Evolutionary conservation across 2,888 invertebrate genomes (phyloP), one percentile per base, ranked within the genome.

Genomic region (Gymnosoma rotundatum): DNA sequence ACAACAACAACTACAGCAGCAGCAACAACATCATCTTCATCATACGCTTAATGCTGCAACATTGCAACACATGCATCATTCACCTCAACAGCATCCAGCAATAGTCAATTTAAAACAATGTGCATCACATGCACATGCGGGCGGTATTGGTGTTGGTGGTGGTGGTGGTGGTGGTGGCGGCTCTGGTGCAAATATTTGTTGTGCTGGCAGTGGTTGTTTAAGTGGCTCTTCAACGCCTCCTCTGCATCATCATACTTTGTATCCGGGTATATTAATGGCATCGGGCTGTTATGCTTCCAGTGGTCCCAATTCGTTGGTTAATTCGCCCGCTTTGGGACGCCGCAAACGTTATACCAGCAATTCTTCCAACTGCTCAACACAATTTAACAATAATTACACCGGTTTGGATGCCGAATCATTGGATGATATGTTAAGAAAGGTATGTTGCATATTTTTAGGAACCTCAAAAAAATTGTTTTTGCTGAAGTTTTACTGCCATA

Each of bases 341-440:
- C 94, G 94, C 91, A 95, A 95, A 83, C 91, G 92, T 91, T 94
- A 94, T 93, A 94, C 94, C 72, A 92, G 92, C 88, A 91, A 93
- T 92, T 93, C 93, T 90, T 94, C 93, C 91, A 94, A 93, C 87
- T 94, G 93, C 91, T 94, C 94, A 88, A 94, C 93, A 92, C 94
- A 94, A 91, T 94, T 94, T 93, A 93, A 94, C 88, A 94, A 94
- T 91, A 94, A 94, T 91, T 93, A 93, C 89, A 93, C 93, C 88
- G 93, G 93, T 89, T 92, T 93, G 92, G 95, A 95, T 92, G 95
- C 95, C 94, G 95, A 95, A 90, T 95, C 95, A 88, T 93, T 96
- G 88, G 95, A 96, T 92, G 95, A 96, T 93, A 95, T 96, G 95
- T 94, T 96, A 91, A 94, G 95, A 91, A 96, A 96, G 95, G 95